Evolutionary conservation across 2,888 invertebrate species (phyloP), one percentile per base, ranked within the genome.

Genomic region (Andrena chrysosceles): DNA sequence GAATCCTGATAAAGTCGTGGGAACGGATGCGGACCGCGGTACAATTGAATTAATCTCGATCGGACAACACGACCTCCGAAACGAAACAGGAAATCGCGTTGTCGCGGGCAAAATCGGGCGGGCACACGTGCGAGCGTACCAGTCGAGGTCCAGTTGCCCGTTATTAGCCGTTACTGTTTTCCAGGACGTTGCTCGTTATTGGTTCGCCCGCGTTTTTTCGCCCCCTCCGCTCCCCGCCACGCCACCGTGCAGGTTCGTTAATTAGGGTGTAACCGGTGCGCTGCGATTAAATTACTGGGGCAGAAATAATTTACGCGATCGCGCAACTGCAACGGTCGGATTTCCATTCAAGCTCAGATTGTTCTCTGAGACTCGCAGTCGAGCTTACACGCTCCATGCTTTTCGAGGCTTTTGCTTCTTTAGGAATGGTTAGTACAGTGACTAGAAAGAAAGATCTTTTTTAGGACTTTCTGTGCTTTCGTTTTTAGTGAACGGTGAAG

Each of bases 31-130:
- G 76, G 77, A 64, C 56, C 82, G 62, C 83, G 54, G 29, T 79
- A 84, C 84, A 87, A 89, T 88, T 84, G 89, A 89, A 89, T 89
- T 88, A 89, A 89, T 88, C 87, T 79, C 81, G 87, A 85, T 89
- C 89, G 84, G 82, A 84, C 82, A 86, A 85, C 86, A 88, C 80
- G 72, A 86, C 78, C 74, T 80, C 69, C 80, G 76, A 83, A 86
- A 86, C 85, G 81, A 83, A 86, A 86, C 85, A 81, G 88, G 88
- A 88, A 87, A 87, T 88, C 88, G 83, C 73, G 83, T 83, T 87
- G 79, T 81, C 85, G 81, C 75, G 71, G 66, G 63, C 72, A 68
- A 74, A 80, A 77, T 75, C 85, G 84, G 70, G 75, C 79, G 62
- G 77, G 81, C 64, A 68, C 71, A 20, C 42, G 73, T 72, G 48